Evolutionary conservation across 2,797 vertebrate genomes (phyloP), one percentile per base, ranked within the genome.

Genomic region (Ceyx erithaca): DNA sequence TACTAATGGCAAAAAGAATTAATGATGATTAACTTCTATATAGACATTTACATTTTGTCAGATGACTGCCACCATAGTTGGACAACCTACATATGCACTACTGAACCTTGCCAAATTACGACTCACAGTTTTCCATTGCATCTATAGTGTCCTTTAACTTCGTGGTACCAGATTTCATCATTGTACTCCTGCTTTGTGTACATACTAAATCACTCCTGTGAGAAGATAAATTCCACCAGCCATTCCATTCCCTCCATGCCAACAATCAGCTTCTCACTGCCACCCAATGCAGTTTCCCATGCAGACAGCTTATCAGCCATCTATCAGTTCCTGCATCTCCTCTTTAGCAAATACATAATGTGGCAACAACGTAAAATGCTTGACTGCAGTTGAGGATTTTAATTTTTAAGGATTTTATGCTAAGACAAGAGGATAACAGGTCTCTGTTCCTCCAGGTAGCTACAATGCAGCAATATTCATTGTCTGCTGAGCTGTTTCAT

Each of bases 401-500:
- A 23, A 70, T 52, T 92, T 78, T 89, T 41, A 76, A 69, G 48
- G 64, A 45, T 25, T 92, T 58, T 57, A 31, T 68, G 68, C 58
- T 66, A 45, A 70, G 52, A 58, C 21, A 62, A 84, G 63, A 87
- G 17, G 41, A 43, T 67, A 80, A 62, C 35, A 72, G 3, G 25
- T 20, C 49, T 57, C 46, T 72, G n/a, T 45, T 88, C 52, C 59
- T 77, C 67, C 78, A 93, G 63, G 77, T 94, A 88, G 51, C 85
- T 84, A 5, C 64, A 76, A 6, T 1, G 4, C 80, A 83, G 66
- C 82, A 33, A 55, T 7, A 10, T 28, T 70, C 63, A 25, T 41
- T 70, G 66, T 66, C 76, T 83, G 70, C 70, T 67, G 67, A 92
- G 45, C 85, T 87, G 87, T 78, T 92, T 81, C 91, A 54, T 79